Percentiles rank a stretch among this genome's conserved stretches.
Evolutionary conservation across 1,140 invertebrate genomes (phyloP).

Genomic region (Lanistes nyassanus): DNA sequence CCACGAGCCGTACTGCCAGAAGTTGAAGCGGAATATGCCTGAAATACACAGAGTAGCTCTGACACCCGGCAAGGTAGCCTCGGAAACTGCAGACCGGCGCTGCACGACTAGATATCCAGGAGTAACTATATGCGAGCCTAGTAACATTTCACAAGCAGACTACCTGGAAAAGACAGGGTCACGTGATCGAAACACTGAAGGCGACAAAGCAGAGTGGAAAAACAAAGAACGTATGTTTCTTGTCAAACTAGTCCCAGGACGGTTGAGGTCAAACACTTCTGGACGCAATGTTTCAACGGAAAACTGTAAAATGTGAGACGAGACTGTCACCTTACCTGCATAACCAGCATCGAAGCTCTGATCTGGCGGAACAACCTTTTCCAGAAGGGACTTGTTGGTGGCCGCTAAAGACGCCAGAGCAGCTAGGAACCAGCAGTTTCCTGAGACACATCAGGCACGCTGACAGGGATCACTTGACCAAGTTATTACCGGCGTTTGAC

Average conservation of each 20-base stretch:
- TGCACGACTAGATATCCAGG: no score
- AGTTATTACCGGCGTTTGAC: no score
- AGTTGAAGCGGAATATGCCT: constrained; percentile 75
- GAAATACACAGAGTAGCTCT: neutral
- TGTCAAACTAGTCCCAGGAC: no score
- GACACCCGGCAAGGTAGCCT: neutral
- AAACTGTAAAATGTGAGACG: no score
- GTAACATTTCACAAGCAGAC: neutral
- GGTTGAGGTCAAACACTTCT: no score
- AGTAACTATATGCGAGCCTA: neutral
- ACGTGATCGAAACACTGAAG: no score
- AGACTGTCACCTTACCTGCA: neutral
- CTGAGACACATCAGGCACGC: constrained; percentile 21
- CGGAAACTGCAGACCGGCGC: neutral
- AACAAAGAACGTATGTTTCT: no score
- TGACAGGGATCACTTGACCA: no score
- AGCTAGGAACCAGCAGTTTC: constrained; percentile 58
- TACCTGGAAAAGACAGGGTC: no score
- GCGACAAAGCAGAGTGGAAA: no score
- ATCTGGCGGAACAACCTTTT: constrained; percentile 49
- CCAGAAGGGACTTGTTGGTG: constrained; percentile 39
- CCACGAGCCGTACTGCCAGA: constrained; percentile 83
- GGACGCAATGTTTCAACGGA: no score
- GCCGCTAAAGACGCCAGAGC: constrained; percentile 47
- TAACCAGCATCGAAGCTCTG: constrained; percentile 52